Base-by-base conservation (phyloP, 2,888 invertebrate species). In the Melanotus villosus region DNA sequence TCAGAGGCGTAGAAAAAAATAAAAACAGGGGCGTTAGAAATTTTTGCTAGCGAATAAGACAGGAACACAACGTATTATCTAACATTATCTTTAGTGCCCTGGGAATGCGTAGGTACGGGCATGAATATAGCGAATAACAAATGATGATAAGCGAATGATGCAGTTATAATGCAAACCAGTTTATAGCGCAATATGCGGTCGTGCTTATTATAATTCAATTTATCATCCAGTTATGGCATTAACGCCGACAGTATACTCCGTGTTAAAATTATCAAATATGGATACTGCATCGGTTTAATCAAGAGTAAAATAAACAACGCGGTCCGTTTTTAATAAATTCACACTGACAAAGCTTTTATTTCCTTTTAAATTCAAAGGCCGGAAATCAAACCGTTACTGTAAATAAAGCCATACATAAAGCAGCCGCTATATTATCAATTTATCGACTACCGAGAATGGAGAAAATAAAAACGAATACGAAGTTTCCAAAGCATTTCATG, bases 121-220 rank as follows among this genome's bases (percentile, higher is more conserved):
- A 10, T 23, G 10, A 16, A 16, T 10, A 12, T 47, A 18, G 7
- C 12, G 19, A 7, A 57, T 41, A 23, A 57, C 57, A 56, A 56
- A 56, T 34, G 19, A 38, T 56, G 36, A 57, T 57, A 38, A 54
- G 54, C 54, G 34, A n/a, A 41, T 41, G 19, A 23, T 57, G 41
- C 23, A 57, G 41, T 38, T 41, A 57, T n/a, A 41, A 41, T 36
- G 23, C 47, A 23, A 47, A 47, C 47, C 23, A 47, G 47, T 47
- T 47, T 26, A 47, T n/a, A 12, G 12, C 23, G 14, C 3, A 26
- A 47, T 26, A 47, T 9, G 47, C 23, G 47, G 21, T 19, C 32
- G 18, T 6, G 38, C 38, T 57, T 41, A 57, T 57, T 57, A 57
- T 41, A 57, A 57, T 56, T 56, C 56, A 56, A 57, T 41, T 38